Evolutionary conservation across 2,113 vertebrate genomes (phyloP), one percentile per base, ranked within the genome.

Genomic region (Eulacestoma nigropectus): DNA sequence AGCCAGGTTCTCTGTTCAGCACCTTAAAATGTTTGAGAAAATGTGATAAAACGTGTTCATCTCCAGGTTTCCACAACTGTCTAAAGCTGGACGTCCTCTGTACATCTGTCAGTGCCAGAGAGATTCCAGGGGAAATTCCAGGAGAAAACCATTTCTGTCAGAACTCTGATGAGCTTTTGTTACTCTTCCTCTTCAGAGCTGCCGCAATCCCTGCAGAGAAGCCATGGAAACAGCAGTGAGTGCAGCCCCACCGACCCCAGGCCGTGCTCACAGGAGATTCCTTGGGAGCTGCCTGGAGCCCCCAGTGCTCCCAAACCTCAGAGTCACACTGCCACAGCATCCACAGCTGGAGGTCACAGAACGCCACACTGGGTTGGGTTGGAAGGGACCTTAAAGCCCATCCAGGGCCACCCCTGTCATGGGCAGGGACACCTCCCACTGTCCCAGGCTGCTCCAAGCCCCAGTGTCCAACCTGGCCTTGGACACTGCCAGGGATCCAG

Each of bases 311-410:
- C 25, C 41, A 69, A 74, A 64, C 30, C 25, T n/a, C 39, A 42
- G 57, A 37, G 49, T n/a, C 23, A n/a, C 44, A 11, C 4, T 16
- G 47, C 52, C 49, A 75, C 6, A 20, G 26, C 32, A 47, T 1
- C 53, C 69, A n/a, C 81, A 70, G n/a, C 7, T 5, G 39, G 9
- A 63, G 26, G 6, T 32, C 20, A 6, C 11, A 44, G 46, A 16
- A 33, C 13, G 27, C 1, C 73, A 27, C 8, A 6, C 11, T 23
- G 27, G 6, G 0, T 17, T 26, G 21, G n/a, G 13, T 1, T 18
- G 27, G 11, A 5, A 5, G 25, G 11, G 35, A 27, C 16, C 13
- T 7, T 0, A 68, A 4, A 86, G 6, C 16, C 12, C 52, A 29
- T 0, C 44, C 70, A 57, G 16, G 6, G 7, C 62, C 70, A 20